Conservation (phyloP, 2,113 vertebrate species). For the Sander lucioperca region DNA sequence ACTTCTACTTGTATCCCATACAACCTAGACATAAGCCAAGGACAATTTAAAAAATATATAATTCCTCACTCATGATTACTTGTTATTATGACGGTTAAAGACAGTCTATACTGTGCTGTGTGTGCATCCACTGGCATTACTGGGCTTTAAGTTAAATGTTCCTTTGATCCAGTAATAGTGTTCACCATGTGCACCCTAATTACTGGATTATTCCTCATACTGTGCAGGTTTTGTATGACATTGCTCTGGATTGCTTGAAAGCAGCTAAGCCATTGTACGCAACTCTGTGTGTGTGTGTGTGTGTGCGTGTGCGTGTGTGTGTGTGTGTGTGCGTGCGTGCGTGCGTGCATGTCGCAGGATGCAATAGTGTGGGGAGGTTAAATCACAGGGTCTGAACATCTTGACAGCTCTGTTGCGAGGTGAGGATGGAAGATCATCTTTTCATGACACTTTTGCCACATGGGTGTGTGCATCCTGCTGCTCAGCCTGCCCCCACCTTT, state of each 20-base stretch:
- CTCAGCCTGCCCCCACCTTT: slow-evolving; percentile 35
- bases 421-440: slow-evolving; percentile 73
- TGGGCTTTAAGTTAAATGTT: slow-evolving; percentile 44
- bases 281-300: background rate
- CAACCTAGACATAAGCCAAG: background rate
- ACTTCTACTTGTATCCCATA: background rate
- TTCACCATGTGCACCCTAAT: slow-evolving; percentile 33
- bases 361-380: slow-evolving; percentile 61
- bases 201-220: slow-evolving; percentile 61
- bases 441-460: slow-evolving; percentile 66
- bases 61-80: background rate
- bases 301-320: slow-evolving; percentile 16
- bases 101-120: slow-evolving; percentile 4
- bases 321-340: slow-evolving; percentile 18
- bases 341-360: background rate
- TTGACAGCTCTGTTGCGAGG: slow-evolving; percentile 76
- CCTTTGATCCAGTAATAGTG: slow-evolving; percentile 48
- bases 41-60: slow-evolving; percentile 13
- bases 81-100: background rate
- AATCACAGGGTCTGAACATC: slow-evolving; percentile 72
- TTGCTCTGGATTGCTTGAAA: slow-evolving; percentile 37
- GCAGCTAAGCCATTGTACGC: slow-evolving; percentile 34
- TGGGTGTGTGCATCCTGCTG: slow-evolving; percentile 53
- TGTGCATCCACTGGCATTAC: slow-evolving; percentile 15
- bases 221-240: slow-evolving; percentile 45